Conservation (phyloP, 2,797 vertebrate genomes). For the Enteromius afrohamiltoni region DNA sequence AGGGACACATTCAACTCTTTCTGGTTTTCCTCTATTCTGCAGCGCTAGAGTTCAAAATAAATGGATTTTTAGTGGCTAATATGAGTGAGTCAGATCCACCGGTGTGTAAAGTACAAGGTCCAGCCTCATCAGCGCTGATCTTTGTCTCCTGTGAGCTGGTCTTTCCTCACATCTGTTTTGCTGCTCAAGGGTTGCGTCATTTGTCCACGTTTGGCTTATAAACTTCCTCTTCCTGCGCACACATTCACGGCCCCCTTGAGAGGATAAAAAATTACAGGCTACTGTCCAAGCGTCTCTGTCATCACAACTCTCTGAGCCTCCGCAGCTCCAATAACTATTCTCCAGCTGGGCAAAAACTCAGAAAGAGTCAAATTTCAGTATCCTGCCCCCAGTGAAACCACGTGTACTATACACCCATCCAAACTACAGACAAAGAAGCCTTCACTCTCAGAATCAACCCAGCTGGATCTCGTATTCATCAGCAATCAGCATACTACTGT, state of each 20-base stretch:
- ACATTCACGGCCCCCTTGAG: neutral
- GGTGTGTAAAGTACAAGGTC: constrained; percentile 53
- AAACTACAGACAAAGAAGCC: constrained; percentile 68
- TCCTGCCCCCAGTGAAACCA: constrained; percentile 57
- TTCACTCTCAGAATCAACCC: constrained; percentile 30
- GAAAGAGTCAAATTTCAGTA: constrained; percentile 63
- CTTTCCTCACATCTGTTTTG: constrained; percentile 70
- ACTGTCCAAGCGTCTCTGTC: constrained; percentile 9
- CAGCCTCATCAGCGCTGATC: constrained; percentile 41
- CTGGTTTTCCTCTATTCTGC: neutral
- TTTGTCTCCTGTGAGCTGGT: constrained; percentile 41
- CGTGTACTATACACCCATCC: constrained; percentile 41
- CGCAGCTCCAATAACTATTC: constrained; percentile 9
- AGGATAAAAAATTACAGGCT: constrained; percentile 57
- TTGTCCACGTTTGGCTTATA: constrained; percentile 36
- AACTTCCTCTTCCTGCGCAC: constrained; percentile 28
- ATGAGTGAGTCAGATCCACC: constrained; percentile 25
- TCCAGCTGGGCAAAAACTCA: constrained; percentile 56
- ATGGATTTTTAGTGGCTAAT: neutral
- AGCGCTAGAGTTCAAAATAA: neutral
- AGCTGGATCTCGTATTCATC: constrained; percentile 2
- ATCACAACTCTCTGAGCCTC: neutral
- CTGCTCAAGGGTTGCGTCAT: constrained; percentile 42
- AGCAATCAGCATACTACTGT: neutral
- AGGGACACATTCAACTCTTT: neutral